These are phyloP conservation scores for Tachina fera DNA, from an alignment of 2,888 invertebrate species.

Conservation along the genomic window DNA sequence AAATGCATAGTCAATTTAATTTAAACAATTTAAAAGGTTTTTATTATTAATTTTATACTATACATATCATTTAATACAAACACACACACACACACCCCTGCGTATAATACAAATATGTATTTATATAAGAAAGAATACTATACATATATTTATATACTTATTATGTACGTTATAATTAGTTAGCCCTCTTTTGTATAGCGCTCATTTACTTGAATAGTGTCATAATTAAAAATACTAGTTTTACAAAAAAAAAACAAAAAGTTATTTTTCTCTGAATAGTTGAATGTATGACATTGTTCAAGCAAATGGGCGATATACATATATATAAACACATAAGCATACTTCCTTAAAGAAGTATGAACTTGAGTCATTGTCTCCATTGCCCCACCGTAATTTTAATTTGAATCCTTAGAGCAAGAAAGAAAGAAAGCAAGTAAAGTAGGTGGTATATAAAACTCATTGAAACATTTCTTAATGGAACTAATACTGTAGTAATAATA, in stretches of 20 bases:
- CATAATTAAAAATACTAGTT: too few relatives aligned
- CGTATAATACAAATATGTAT: slow-evolving; percentile 23
- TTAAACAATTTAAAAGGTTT: slow-evolving; percentile 49
- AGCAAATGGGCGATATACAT: too few relatives aligned
- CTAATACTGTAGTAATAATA: slow-evolving; percentile 62
- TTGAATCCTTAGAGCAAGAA: slow-evolving; percentile 57
- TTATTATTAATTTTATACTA: slow-evolving; percentile 33
- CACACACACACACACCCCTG: slow-evolving; percentile 7
- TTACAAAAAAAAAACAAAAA: slow-evolving; percentile 4
- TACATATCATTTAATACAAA: slow-evolving; percentile 39
- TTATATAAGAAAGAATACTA: slow-evolving; percentile 19
- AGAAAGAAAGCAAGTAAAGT: slow-evolving; percentile 56
- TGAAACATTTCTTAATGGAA: slow-evolving; percentile 53
- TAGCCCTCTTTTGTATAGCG: slow-evolving; percentile 43
- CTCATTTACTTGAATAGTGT: neutral
- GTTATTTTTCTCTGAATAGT: too few relatives aligned
- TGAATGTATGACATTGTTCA: too few relatives aligned
- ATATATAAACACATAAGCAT: slow-evolving; percentile 19
- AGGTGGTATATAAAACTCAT: slow-evolving; percentile 65
- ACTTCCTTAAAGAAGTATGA: slow-evolving; percentile 57
- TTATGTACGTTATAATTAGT: slow-evolving; percentile 50
- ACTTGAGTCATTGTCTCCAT: slow-evolving; percentile 70
- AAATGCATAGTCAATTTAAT: slow-evolving; percentile 71
- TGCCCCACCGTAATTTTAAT: slow-evolving; percentile 70
- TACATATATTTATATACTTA: slow-evolving; percentile 34